Evolutionary conservation across 2,888 invertebrate genomes (phyloP).

Genomic region (Pollenia labialis): DNA sequence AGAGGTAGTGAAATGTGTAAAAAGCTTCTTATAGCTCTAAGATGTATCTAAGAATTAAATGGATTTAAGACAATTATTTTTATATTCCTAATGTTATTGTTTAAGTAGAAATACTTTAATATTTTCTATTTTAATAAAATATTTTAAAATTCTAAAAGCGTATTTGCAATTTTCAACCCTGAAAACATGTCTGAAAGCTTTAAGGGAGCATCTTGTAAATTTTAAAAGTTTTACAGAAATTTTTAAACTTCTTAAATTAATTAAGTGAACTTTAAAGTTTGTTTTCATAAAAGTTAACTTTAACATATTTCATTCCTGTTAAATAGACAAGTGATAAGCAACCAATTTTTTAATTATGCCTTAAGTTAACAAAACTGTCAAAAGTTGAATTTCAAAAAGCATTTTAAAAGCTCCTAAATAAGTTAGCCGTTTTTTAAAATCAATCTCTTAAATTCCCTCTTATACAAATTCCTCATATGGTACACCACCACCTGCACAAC

Average conservation of each 20-base stretch:
- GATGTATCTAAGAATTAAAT: too few relatives aligned
- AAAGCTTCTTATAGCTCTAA: too few relatives aligned
- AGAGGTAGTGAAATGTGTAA: too few relatives aligned
- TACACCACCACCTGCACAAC: constrained; percentile 72
- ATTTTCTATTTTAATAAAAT: too few relatives aligned
- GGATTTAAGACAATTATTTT: too few relatives aligned
- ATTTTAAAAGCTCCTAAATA: too few relatives aligned
- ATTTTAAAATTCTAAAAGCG: too few relatives aligned
- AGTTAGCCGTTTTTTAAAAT: too few relatives aligned
- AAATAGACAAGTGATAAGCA: constrained; percentile 8
- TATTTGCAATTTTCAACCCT: not conserved
- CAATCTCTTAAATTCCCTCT: not conserved
- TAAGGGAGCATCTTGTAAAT: not conserved
- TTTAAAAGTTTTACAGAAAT: not conserved
- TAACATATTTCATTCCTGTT: not conserved
- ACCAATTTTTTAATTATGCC: constrained; percentile 8
- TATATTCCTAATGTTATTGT: too few relatives aligned
- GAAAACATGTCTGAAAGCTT: not conserved
- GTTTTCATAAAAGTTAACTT: not conserved
- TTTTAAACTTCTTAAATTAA: too few relatives aligned
- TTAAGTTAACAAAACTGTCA: constrained; percentile 10
- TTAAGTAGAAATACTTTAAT: too few relatives aligned
- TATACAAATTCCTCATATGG: constrained; percentile 70
- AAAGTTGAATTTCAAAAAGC: constrained; percentile 1
- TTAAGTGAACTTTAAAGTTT: not conserved